Percentiles rank a stretch among this genome's conserved stretches.
phyloP scores from a whole-genome alignment of 1,140 invertebrate genomes.

The Meloidogyne chitwoodi region DNA sequence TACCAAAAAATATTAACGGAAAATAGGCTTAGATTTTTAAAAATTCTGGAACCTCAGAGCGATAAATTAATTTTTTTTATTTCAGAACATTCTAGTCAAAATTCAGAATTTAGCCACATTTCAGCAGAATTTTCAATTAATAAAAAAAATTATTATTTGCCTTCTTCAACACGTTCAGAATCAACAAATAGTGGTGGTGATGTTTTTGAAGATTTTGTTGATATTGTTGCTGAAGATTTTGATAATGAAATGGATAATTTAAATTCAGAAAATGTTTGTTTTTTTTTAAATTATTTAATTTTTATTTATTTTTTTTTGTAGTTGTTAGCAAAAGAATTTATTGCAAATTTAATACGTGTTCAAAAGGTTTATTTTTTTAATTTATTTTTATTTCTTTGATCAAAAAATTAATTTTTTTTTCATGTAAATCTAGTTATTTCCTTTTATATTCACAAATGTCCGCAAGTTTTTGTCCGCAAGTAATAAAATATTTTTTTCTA shows the following conservation, averaged over 20 bases:
- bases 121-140: background rate
- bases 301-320: background rate
- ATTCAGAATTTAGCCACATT: background rate
- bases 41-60: too few relatives aligned
- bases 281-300: background rate
- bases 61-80: background rate
- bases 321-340: slow-evolving; percentile 9
- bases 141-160: background rate
- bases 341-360: slow-evolving; percentile 5
- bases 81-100: background rate
- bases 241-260: slow-evolving; percentile 9
- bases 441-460: too few relatives aligned
- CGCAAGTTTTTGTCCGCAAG: too few relatives aligned
- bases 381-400: background rate
- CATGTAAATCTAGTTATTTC: too few relatives aligned
- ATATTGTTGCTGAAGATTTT: background rate
- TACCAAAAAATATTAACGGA: too few relatives aligned
- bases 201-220: slow-evolving; percentile 51
- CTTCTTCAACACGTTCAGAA: background rate
- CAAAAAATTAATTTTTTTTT: too few relatives aligned
- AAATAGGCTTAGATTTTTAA: too few relatives aligned
- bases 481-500: too few relatives aligned
- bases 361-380: background rate
- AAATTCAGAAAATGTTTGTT: background rate
- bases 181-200: slow-evolving; percentile 54